These are phyloP conservation scores for Amphiprion clarkii DNA, from an alignment of 2,797 vertebrate species.

Conservation along the genomic window DNA sequence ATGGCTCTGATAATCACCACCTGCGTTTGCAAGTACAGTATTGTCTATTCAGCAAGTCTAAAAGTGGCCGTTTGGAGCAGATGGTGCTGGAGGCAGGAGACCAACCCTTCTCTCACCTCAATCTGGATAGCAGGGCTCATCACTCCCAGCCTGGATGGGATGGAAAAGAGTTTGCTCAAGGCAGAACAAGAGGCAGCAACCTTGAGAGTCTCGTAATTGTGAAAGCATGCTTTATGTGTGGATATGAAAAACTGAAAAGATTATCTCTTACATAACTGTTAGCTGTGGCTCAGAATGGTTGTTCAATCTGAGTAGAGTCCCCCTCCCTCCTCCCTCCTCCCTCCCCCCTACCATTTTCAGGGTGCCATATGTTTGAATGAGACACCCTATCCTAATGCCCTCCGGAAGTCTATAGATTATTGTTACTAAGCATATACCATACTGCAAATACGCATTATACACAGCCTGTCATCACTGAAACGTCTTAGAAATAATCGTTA, in stretches of 20 bases:
- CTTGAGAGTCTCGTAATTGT: constrained; percentile 40
- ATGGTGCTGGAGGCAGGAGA: constrained; percentile 86
- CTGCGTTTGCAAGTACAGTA: constrained; percentile 74
- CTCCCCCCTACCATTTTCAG: constrained; percentile 15
- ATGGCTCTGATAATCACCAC: constrained; percentile 73
- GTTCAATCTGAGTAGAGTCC: constrained; percentile 51
- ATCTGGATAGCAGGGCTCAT: constrained; percentile 80
- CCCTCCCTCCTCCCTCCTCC: constrained; percentile 4
- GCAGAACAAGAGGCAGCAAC: constrained; percentile 66
- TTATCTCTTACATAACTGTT: constrained; percentile 40
- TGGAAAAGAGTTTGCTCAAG: constrained; percentile 71
- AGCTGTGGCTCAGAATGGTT: constrained; percentile 44
- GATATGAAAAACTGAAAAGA: constrained; percentile 46
- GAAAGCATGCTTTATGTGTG: constrained; percentile 47
- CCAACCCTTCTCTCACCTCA: constrained; percentile 82
- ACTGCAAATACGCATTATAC: constrained; percentile 68
- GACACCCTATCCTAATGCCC: constrained; percentile 50
- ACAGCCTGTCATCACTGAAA: constrained; percentile 87
- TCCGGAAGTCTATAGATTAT: constrained; percentile 75
- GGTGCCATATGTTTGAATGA: constrained; percentile 63
- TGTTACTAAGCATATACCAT: constrained; percentile 70
- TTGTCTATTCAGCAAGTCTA: constrained; percentile 86
- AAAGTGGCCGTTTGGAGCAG: constrained; percentile 83
- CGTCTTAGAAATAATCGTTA: constrained; percentile 90
- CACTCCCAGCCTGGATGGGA: constrained; percentile 63